phyloP scores from a whole-genome alignment of 2,113 vertebrate species.

The Poicephalus gulielmi region DNA sequence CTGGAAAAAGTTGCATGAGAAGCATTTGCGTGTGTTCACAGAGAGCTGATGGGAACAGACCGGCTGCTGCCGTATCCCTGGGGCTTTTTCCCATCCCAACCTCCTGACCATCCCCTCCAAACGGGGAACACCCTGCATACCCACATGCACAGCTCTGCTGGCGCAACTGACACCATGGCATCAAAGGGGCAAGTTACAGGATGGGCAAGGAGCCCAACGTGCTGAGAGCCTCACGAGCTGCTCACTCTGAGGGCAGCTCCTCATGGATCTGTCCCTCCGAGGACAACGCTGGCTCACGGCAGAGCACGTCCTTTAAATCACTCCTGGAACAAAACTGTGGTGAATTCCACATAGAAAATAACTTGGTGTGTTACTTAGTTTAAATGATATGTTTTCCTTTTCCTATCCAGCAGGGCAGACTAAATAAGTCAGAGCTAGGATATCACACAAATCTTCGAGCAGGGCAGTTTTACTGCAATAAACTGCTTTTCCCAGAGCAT shows the following conservation, averaged over 20 bases:
- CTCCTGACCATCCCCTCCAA: background rate
- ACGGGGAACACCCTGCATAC: background rate
- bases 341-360: background rate
- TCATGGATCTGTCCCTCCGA: background rate
- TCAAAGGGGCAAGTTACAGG: background rate
- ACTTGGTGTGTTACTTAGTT: background rate
- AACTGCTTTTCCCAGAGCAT: background rate
- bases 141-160: background rate
- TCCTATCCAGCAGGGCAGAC: background rate
- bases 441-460: background rate
- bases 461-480: background rate
- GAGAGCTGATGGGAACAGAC: background rate
- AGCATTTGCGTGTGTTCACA: background rate
- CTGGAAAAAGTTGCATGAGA: background rate
- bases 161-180: background rate
- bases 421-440: background rate
- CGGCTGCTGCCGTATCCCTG: rapidly evolving
- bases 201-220: background rate
- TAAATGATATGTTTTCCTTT: background rate
- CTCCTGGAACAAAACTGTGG: background rate
- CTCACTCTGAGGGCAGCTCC: background rate
- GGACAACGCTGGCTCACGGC: background rate
- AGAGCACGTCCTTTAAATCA: background rate
- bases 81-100: background rate
- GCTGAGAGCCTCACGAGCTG: background rate